Base-by-base conservation (phyloP, 2,797 vertebrate genomes). In the Natrix natrix region DNA sequence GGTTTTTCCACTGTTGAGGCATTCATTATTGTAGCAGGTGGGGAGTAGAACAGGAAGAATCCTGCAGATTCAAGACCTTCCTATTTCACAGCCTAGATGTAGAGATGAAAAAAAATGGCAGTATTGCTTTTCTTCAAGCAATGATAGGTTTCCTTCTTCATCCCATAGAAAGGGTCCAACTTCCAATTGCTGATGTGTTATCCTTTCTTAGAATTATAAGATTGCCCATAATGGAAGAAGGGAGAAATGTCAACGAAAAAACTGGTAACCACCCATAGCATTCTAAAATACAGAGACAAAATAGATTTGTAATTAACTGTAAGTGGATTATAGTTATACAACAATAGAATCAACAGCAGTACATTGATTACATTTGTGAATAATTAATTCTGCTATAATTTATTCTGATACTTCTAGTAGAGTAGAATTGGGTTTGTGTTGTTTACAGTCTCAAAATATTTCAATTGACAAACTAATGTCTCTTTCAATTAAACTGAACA, bases 331-430 rank as follows among this genome's bases (percentile, higher is more conserved):
- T 12, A 54, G 83, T 43, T 88, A 59, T 83, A 24, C 20, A 37
- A 78, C 32, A 83, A 83, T 48, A 48, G 8, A 83, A 83, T 43
- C 74, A 83, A 48, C 74, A 11, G 10, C 8, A 83, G 74, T 48
- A 83, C 10, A 11, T 83, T 43, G 74, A 94, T 91, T 94, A 90
- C 86, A 14, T 87, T 48, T 86, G 92, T 5, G 89, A 91, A 94
- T 37, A 90, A 48, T 93, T 56, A 12, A 37, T 93, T 89, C 56
- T 37, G 43, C 52, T 92, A 89, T 37, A 26, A 26, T 92, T 24
- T 83, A 32, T 83, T 60, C 89, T 83, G 20, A 89, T 60, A 32
- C 8, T 61, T 83, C 87, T 55, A 86, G 61, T 59, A 8, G 28
- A 48, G 26, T 8, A 83, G 43, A 90, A 90, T 10, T 32, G 28